phyloP scores from a whole-genome alignment of 2,888 invertebrate genomes.

The Matsumyia berberina region DNA sequence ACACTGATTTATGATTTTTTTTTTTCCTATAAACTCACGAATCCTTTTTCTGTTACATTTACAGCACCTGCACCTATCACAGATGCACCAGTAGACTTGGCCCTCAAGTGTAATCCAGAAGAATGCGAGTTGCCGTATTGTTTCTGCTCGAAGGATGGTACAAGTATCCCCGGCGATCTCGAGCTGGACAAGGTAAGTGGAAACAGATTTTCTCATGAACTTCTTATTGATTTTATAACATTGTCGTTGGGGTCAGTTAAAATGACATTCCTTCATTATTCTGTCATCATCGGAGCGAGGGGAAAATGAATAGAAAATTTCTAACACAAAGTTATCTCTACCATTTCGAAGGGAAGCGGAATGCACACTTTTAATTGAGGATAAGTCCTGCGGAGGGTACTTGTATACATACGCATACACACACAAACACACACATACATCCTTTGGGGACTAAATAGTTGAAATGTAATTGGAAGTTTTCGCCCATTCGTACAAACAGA shows the following conservation, averaged over 20 bases:
- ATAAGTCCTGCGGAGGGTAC: conserved; percentile 64
- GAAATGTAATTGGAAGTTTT: conserved; percentile 62
- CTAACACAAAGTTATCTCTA: conserved; percentile 3
- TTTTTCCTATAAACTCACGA: conserved; percentile 8
- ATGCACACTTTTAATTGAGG: conserved; percentile 72
- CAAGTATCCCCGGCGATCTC: conserved; percentile 92
- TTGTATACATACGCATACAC: conserved; percentile 48
- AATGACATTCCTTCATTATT: conserved; percentile 32
- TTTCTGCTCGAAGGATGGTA: conserved; percentile 96
- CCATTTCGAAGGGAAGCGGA: conserved; percentile 17
- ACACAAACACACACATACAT: conserved; percentile 14
- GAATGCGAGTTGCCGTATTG: conserved; percentile 94
- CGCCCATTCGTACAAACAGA: conserved; percentile 28
- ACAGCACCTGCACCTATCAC: conserved; percentile 92
- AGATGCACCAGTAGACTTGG: conserved; percentile 92
- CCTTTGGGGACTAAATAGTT: conserved; percentile 25
- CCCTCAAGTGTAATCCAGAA: conserved; percentile 90
- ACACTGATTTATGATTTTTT: conserved; percentile 39
- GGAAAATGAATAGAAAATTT: background rate
- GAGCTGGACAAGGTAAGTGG: conserved; percentile 91
- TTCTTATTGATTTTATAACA: conserved; percentile 13
- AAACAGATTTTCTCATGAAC: background rate
- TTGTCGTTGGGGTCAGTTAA: background rate
- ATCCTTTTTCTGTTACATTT: conserved; percentile 47
- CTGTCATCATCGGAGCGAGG: conserved; percentile 37